phyloP scores from a whole-genome alignment of 2,797 vertebrate genomes.

The Triplophysa yarkandensis region DNA sequence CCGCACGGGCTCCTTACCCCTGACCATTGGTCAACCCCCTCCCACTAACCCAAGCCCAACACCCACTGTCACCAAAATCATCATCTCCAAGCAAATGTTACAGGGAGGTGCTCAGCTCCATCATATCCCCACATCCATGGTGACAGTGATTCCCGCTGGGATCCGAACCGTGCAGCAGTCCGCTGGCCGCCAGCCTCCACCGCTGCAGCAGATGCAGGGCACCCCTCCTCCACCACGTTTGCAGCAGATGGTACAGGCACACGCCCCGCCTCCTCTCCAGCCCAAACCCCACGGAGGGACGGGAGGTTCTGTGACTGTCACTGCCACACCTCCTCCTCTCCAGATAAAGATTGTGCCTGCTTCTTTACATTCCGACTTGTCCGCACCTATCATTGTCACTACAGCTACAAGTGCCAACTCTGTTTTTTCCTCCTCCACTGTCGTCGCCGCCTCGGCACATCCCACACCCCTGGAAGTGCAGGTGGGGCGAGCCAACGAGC shows the following conservation, averaged over 20 bases:
- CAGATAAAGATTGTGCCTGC: constrained; percentile 83
- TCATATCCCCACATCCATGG: constrained; percentile 75
- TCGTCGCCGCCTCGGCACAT: constrained; percentile 54
- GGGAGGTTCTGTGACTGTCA: constrained; percentile 28
- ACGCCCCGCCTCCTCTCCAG: constrained; percentile 85
- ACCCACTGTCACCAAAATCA: constrained; percentile 84
- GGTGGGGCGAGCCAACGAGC: constrained; percentile 21
- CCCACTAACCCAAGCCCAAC: constrained; percentile 57
- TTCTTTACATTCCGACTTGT: constrained; percentile 69
- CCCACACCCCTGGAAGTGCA: constrained; percentile 20
- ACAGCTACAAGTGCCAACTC: constrained; percentile 57
- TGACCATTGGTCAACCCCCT: constrained; percentile 63
- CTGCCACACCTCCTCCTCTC: constrained; percentile 75
- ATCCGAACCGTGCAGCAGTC: constrained; percentile 71
- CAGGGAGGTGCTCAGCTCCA: constrained; percentile 66
- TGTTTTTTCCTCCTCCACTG: constrained; percentile 35
- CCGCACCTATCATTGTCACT: constrained; percentile 73
- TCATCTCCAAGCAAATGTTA: constrained; percentile 83
- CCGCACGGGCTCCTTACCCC: constrained; percentile 75
- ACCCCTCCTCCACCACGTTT: constrained; percentile 78
- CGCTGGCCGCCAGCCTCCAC: constrained; percentile 80
- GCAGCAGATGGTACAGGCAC: constrained; percentile 83
- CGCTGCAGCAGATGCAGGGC: constrained; percentile 88
- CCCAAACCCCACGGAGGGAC: constrained; percentile 77
- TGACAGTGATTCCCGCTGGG: constrained; percentile 82